phyloP scores from a whole-genome alignment of 92 coral and sea anemone species.

The Epizoanthus rinbou region DNA sequence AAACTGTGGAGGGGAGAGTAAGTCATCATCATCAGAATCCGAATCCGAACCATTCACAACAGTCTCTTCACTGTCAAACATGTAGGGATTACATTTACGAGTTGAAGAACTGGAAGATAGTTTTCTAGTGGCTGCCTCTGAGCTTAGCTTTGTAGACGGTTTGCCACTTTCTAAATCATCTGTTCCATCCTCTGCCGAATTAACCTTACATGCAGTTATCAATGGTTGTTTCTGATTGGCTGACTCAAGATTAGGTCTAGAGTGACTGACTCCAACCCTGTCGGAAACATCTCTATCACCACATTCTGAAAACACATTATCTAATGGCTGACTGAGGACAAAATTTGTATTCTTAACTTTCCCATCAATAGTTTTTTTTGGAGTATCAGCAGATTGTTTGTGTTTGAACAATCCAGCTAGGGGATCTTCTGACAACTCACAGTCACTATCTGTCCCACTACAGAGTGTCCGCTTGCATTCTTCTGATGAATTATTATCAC shows the following conservation, averaged over 20 bases:
- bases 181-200: not conserved
- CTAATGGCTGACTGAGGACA: not conserved
- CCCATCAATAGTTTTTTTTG: not conserved
- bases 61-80: constrained; percentile 19
- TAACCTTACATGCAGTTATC: not conserved
- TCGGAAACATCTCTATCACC: too few relatives aligned
- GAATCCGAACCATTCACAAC: not conserved
- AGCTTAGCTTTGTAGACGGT: not conserved
- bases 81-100: not conserved
- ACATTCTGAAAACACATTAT: not conserved
- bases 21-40: constrained; percentile 82
- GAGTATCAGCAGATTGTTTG: not conserved
- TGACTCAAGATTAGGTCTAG: too few relatives aligned
- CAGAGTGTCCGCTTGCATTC: not conserved
- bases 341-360: not conserved
- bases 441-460: not conserved
- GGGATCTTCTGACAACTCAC: not conserved
- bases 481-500: not conserved
- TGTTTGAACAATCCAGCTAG: not conserved
- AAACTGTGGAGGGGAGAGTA: constrained; percentile 79
- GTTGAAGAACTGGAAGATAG: not conserved
- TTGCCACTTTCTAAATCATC: not conserved
- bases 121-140: not conserved
- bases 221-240: not conserved
- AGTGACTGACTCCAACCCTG: too few relatives aligned